Evolutionary conservation across 2,797 vertebrate genomes (phyloP), one percentile per base, ranked within the genome.

Genomic region (Microctenopoma stevenorrisi): DNA sequence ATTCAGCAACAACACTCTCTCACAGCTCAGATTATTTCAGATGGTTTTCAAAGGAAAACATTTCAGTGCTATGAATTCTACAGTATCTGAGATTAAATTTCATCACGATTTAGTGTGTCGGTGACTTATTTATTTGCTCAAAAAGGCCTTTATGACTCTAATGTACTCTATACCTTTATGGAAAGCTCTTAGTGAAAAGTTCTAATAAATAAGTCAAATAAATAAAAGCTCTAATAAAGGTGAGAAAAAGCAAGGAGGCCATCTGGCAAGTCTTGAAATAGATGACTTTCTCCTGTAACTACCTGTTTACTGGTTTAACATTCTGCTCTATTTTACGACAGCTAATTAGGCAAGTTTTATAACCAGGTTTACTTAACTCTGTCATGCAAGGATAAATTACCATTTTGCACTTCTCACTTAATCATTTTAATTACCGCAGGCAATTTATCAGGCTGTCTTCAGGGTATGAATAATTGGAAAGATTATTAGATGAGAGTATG

Each of bases 381-480:
- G 86, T 89, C 90, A 87, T 75, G 82, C 83, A 76, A 80, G 74
- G 89, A 90, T 85, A 83, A 89, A 92, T 92, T 89, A 91, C 89
- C 85, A 91, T 93, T 92, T 91, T 89, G 82, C 88, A 90, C 83
- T 86, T 89, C 91, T 89, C 89, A 90, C 85, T 92, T 91, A 92
- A 92, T 93, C 89, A 91, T 90, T 90, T 89, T 91, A 92, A 92
- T 93, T 92, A 92, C 91, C 87, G 76, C 75, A 80, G 88, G 89
- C 89, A 88, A 90, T 92, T 89, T 86, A 88, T 93, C 89, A 91
- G 88, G 76, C 85, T 90, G 83, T 87, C 90, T 86, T 77, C 78
- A 48, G 83, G 88, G 73, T 72, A 83, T 89, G 90, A 91, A 91
- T 92, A 92, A 92, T 92, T 89, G 78, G 82, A 89, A 83, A 82